Conservation (phyloP, 2,888 invertebrate species). For the Antheraea assamensis region DNA sequence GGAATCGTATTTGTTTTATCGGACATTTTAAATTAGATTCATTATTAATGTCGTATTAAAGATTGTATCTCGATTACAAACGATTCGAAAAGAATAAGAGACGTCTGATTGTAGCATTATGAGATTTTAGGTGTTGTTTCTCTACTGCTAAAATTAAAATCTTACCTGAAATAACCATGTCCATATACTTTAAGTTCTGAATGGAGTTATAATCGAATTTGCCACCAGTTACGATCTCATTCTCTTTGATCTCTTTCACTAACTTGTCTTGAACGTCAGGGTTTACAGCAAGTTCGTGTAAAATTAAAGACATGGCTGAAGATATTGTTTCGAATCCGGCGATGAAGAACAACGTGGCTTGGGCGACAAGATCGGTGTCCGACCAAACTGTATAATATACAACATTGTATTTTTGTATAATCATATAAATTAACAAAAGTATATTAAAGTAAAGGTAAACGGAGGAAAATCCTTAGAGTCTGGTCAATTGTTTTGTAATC, state of each 20-base stretch:
- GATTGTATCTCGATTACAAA: no score
- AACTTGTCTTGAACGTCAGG: constrained; percentile 80
- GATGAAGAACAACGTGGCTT: constrained; percentile 76
- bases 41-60: no score
- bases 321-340: constrained; percentile 79
- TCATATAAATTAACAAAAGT: no score
- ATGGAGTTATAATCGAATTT: constrained; percentile 73
- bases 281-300: constrained; percentile 81
- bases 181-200: constrained; percentile 80
- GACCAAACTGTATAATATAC: constrained; percentile 48
- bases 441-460: not conserved
- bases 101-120: no score
- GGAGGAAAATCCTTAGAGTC: not conserved
- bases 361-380: constrained; percentile 66
- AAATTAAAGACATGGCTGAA: constrained; percentile 67
- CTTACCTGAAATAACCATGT: constrained; percentile 82
- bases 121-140: no score
- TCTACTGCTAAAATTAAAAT: not conserved
- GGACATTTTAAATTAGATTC: no score
- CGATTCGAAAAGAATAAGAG: no score
- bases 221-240: constrained; percentile 56
- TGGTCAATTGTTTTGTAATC: not conserved
- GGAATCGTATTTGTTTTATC: no score
- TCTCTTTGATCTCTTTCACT: constrained; percentile 76
- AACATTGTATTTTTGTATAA: not conserved